Evolutionary conservation across 1,140 invertebrate genomes (phyloP).

Genomic region (Palaemon carinicauda): DNA sequence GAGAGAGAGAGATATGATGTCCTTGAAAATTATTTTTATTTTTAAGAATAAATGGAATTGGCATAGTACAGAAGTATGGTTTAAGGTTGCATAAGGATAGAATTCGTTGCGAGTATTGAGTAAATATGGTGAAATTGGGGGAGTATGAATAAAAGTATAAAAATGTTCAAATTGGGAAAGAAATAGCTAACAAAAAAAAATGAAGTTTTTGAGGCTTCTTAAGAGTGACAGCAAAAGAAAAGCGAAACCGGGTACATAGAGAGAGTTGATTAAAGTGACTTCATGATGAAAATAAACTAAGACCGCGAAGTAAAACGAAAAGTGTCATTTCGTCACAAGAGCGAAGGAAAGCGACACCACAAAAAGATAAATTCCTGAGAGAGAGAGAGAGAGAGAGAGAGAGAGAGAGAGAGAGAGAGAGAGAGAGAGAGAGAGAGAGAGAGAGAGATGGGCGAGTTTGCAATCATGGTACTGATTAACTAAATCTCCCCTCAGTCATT

Average conservation of each 20-base stretch:
- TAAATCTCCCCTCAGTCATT: too few relatives aligned
- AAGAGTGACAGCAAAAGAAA: too few relatives aligned
- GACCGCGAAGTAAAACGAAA: background rate
- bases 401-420: background rate
- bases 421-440: slow-evolving; percentile 6
- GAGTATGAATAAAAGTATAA: too few relatives aligned
- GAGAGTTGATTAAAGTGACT: background rate
- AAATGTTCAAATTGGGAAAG: too few relatives aligned
- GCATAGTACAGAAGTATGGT: too few relatives aligned
- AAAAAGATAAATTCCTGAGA: background rate
- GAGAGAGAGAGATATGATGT: too few relatives aligned
- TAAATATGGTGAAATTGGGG: background rate
- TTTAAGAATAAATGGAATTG: too few relatives aligned
- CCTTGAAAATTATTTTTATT: too few relatives aligned
- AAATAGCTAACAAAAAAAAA: too few relatives aligned
- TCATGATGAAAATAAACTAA: background rate
- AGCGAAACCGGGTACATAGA: background rate
- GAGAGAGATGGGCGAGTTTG: background rate
- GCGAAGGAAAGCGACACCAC: background rate
- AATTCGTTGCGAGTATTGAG: background rate
- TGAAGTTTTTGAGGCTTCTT: too few relatives aligned
- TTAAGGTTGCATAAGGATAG: too few relatives aligned
- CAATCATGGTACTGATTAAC: background rate
- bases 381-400: background rate
- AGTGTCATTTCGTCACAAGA: background rate